phyloP scores from a whole-genome alignment of 2,888 invertebrate species.

The Osmoderma eremita region DNA sequence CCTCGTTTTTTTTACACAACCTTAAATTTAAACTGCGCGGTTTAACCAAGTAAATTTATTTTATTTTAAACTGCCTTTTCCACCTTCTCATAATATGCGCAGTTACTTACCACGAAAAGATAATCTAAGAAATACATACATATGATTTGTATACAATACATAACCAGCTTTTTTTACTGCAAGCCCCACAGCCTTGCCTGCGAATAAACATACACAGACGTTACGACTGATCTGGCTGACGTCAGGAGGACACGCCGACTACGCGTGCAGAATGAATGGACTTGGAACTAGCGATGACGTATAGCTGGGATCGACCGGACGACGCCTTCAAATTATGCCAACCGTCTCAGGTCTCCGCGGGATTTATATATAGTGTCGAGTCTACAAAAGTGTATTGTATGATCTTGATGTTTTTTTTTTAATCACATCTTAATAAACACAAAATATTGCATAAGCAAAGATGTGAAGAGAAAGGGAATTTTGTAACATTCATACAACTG shows the following conservation, averaged over 20 bases:
- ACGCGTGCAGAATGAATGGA: slow-evolving; percentile 35
- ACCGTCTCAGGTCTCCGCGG: not conserved
- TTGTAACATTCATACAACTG: no score
- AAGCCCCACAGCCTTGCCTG: slow-evolving; percentile 11
- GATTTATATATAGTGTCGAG: not conserved
- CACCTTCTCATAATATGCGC: no score
- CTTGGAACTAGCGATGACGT: slow-evolving; percentile 29
- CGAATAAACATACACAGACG: slow-evolving; percentile 29
- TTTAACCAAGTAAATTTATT: slow-evolving; percentile 1
- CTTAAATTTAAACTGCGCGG: no score
- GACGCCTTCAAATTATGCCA: slow-evolving; percentile 13
- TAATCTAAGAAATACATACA: not conserved
- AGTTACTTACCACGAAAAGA: not conserved
- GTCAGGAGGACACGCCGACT: slow-evolving; percentile 40
- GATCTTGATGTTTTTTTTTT: no score
- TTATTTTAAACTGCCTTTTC: no score
- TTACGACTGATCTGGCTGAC: slow-evolving; percentile 27
- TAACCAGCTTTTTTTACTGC: slow-evolving; percentile 6
- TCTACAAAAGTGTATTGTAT: not conserved
- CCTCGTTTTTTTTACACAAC: no score
- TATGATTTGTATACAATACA: not conserved
- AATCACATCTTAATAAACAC: no score
- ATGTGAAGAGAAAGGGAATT: no score
- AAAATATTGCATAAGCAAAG: no score
- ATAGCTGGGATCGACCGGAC: slow-evolving; percentile 26